These are phyloP conservation scores for Pantherophis vulpinus DNA, from an alignment of 2,797 vertebrate genomes.

Conservation along the genomic window DNA sequence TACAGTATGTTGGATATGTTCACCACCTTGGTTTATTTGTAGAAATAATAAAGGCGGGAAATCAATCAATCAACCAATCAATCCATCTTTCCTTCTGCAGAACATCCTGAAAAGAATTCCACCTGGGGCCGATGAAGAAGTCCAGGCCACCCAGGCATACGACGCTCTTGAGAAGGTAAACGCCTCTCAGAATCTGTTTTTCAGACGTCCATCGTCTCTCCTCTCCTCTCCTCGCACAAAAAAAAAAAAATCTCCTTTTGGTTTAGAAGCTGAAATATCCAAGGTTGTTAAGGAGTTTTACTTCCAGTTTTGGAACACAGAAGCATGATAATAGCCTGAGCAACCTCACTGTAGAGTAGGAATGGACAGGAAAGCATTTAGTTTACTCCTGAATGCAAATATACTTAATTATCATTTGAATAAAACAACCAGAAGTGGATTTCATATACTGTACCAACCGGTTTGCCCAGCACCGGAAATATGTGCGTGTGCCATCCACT, in stretches of 20 bases:
- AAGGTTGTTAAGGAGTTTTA: background rate
- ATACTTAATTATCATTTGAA: background rate
- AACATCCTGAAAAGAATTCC: constrained; percentile 93
- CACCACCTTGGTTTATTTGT: background rate
- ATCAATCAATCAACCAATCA: background rate
- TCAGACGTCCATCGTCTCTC: background rate
- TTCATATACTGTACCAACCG: no score
- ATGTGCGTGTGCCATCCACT: no score
- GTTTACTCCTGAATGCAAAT: background rate
- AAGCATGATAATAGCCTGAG: no score
- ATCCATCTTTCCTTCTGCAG: constrained; percentile 62
- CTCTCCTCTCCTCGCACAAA: background rate
- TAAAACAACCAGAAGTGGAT: no score
- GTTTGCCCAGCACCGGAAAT: no score
- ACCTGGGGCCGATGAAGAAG: constrained; percentile 82
- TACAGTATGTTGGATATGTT: background rate
- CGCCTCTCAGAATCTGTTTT: background rate
- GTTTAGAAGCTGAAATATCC: background rate
- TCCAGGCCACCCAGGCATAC: constrained; percentile 86
- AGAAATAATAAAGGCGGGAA: background rate
- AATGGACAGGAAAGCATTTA: background rate
- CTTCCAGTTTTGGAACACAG: background rate
- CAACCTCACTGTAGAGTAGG: background rate
- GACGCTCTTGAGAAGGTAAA: constrained; percentile 87
- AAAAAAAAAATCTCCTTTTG: background rate